phyloP scores from a whole-genome alignment of 2,888 invertebrate genomes.

The Suillia variegata region DNA sequence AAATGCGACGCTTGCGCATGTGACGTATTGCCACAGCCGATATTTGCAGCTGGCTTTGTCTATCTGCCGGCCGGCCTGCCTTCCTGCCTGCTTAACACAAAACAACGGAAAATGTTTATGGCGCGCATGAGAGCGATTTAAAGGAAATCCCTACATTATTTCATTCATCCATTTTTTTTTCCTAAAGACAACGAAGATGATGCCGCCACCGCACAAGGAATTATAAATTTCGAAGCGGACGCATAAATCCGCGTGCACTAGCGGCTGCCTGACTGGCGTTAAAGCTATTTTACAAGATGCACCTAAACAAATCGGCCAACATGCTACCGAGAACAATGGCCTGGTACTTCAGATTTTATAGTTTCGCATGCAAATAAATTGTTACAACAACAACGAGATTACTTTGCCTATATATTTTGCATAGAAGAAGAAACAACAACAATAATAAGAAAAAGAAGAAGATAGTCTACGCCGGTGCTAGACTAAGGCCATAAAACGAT shows the following conservation, averaged over 20 bases:
- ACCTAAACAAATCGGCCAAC: neutral
- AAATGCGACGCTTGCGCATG: neutral
- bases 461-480: neutral
- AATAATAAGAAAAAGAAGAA: neutral
- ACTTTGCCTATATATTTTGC: no score
- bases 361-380: conserved; percentile 47
- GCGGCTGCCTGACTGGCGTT: conserved; percentile 14
- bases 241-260: conserved; percentile 3
- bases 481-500: no score
- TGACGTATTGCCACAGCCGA: neutral
- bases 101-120: neutral
- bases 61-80: no score
- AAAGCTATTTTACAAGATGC: conserved; percentile 12
- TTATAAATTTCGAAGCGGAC: neutral
- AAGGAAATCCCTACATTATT: conserved; percentile 3
- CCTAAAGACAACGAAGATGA: neutral
- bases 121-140: neutral
- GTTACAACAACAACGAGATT: conserved; percentile 9
- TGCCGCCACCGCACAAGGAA: neutral
- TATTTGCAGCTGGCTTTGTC: neutral
- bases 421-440: conserved; percentile 1
- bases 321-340: conserved; percentile 25
- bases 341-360: conserved; percentile 50
- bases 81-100: no score
- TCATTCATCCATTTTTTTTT: neutral